Percentiles rank a stretch among this genome's conserved stretches.
Conservation (phyloP, 2,888 invertebrate genomes). For the Aelia acuminata region DNA sequence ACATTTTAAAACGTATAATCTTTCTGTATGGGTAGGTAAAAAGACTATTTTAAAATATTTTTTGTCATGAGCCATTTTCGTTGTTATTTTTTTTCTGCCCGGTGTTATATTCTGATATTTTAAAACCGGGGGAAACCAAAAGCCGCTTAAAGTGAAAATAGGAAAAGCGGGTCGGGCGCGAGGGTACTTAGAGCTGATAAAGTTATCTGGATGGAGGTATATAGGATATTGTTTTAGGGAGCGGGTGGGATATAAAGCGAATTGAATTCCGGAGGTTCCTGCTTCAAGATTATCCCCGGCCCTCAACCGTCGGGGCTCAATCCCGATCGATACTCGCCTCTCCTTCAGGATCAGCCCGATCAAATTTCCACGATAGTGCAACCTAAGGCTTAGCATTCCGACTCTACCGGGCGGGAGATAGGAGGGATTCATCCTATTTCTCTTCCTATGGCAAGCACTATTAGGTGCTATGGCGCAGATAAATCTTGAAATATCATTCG, state of each 20-base stretch:
- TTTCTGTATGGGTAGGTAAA: no score
- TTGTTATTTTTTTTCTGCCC: no score
- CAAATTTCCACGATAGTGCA: background rate
- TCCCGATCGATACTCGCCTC: background rate
- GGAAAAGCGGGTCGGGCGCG: background rate
- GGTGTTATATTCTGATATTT: background rate
- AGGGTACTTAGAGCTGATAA: constrained; percentile 23
- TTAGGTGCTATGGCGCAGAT: no score
- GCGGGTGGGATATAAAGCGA: background rate
- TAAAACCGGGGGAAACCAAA: background rate
- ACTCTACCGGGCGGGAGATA: background rate
- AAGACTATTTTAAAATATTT: no score
- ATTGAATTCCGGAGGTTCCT: constrained; percentile 17
- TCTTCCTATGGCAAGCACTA: background rate
- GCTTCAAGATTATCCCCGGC: constrained; percentile 6
- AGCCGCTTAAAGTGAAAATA: constrained; percentile 28
- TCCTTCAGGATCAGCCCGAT: constrained; percentile 1
- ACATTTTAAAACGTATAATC: no score
- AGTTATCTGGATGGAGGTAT: constrained; percentile 3
- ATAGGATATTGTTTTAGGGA: constrained; percentile 46
- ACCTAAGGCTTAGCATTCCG: background rate
- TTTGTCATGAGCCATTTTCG: no score
- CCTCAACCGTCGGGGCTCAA: background rate
- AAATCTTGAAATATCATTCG: no score
- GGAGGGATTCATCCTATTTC: background rate